Evolutionary conservation across 2,888 invertebrate species (phyloP).

Genomic region (Merodon equestris): DNA sequence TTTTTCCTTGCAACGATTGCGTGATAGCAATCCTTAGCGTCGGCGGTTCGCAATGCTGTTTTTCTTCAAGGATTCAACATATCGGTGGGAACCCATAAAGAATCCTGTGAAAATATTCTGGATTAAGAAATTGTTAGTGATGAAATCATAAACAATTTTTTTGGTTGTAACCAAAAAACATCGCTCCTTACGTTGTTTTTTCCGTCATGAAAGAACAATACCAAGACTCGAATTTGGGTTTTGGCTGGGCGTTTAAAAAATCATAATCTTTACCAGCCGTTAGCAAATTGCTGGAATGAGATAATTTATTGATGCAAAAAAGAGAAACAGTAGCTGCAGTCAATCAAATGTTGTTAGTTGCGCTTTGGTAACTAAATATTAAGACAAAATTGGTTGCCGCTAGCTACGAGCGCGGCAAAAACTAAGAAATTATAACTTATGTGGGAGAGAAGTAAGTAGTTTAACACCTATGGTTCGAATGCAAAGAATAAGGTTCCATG

Average conservation of each 20-base stretch:
- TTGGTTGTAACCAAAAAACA: background rate
- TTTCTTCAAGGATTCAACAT: constrained; percentile 30
- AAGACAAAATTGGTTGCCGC: constrained; percentile 19
- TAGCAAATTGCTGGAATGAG: no score
- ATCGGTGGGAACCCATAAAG: constrained; percentile 44
- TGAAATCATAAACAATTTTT: constrained; percentile 63
- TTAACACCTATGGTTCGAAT: no score
- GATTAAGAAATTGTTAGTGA: constrained; percentile 67
- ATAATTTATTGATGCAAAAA: constrained; percentile 37
- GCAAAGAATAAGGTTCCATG: no score
- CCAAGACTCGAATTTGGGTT: no score
- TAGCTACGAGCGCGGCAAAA: background rate
- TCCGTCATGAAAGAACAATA: no score
- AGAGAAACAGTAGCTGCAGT: constrained; percentile 57
- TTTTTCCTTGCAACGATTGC: constrained; percentile 49
- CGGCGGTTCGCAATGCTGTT: constrained; percentile 37
- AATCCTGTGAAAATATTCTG: constrained; percentile 42
- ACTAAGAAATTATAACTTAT: no score
- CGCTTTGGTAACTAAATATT: constrained; percentile 32
- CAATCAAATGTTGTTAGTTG: constrained; percentile 61
- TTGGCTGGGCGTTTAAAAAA: no score
- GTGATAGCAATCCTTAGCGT: constrained; percentile 34
- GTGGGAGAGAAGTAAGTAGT: no score
- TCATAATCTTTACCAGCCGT: background rate
- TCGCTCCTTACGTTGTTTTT: no score